Conservation (phyloP, 1,140 invertebrate species). For the Glossosoma conforme region DNA sequence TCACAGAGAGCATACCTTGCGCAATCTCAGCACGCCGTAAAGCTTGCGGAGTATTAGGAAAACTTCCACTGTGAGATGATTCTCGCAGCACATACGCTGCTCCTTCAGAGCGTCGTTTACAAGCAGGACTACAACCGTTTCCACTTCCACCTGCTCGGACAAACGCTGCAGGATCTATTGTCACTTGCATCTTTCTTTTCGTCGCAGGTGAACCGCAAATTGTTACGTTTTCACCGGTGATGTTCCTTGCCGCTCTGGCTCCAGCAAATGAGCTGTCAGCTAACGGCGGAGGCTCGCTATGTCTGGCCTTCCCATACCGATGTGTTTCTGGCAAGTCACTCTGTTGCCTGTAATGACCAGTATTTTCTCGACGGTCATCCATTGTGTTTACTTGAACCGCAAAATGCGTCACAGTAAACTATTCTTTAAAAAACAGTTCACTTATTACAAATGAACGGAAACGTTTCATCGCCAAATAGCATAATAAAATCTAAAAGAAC, state of each 20-base stretch:
- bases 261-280: conserved; percentile 6
- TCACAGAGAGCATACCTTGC: conserved; percentile 23
- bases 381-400: conserved; percentile 15
- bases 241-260: conserved; percentile 22
- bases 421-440: no score
- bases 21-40: conserved; percentile 25
- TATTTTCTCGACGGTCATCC: conserved; percentile 21
- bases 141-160: background rate
- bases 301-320: conserved; percentile 20
- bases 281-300: conserved; percentile 15
- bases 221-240: conserved; percentile 14
- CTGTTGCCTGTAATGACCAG: conserved; percentile 21
- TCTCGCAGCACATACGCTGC: conserved; percentile 15
- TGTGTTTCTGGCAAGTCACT: conserved; percentile 30
- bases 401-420: no score
- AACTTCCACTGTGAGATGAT: conserved; percentile 29
- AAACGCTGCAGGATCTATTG: conserved; percentile 27
- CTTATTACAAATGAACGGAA: no score
- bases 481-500: no score
- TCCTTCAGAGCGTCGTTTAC: conserved; percentile 23
- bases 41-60: conserved; percentile 29
- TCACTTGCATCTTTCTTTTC: conserved; percentile 25
- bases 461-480: no score
- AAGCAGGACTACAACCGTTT: conserved; percentile 17
- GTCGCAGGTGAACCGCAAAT: conserved; percentile 26